phyloP scores from a whole-genome alignment of 30 jellyfish, hydroid and myxozoan species.

The Sanderia malayensis region DNA sequence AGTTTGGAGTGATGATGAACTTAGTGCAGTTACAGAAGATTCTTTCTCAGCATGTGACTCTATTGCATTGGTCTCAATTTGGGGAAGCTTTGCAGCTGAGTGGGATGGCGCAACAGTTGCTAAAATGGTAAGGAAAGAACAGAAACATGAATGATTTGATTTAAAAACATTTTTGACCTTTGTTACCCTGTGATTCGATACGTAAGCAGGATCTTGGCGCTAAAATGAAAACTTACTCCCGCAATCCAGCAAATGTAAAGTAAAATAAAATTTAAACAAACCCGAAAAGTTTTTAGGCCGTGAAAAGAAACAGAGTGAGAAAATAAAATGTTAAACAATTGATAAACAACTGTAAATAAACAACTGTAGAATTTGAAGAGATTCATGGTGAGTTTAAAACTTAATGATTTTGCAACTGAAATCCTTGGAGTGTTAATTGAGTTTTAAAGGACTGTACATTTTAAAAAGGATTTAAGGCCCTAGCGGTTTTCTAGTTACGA shows the following conservation, averaged over 20 bases:
- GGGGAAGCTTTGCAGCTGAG: not conserved
- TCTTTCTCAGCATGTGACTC: slow-evolving; percentile 1
- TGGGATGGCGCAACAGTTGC: slow-evolving; percentile 1
- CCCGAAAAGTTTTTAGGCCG: not conserved
- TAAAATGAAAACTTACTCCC: too few relatives aligned
- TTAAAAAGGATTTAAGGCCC: too few relatives aligned
- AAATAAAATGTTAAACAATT: not conserved
- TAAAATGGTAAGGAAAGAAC: not conserved
- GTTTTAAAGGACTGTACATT: too few relatives aligned
- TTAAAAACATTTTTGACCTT: not conserved
- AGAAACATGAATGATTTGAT: not conserved
- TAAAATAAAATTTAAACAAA: too few relatives aligned
- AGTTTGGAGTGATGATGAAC: too few relatives aligned
- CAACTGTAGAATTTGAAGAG: too few relatives aligned
- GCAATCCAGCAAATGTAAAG: not conserved
- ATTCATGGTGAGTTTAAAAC: too few relatives aligned
- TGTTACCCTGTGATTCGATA: not conserved
- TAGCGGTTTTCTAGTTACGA: not conserved
- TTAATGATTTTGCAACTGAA: not conserved
- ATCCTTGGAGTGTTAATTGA: not conserved
- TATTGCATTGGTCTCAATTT: not conserved
- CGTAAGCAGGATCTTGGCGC: not conserved
- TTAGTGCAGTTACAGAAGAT: not conserved
- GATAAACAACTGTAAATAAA: too few relatives aligned
- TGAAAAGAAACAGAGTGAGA: not conserved